Base-by-base conservation (phyloP, 2,888 invertebrate species). In the Zaprionus obscuricornis region DNA sequence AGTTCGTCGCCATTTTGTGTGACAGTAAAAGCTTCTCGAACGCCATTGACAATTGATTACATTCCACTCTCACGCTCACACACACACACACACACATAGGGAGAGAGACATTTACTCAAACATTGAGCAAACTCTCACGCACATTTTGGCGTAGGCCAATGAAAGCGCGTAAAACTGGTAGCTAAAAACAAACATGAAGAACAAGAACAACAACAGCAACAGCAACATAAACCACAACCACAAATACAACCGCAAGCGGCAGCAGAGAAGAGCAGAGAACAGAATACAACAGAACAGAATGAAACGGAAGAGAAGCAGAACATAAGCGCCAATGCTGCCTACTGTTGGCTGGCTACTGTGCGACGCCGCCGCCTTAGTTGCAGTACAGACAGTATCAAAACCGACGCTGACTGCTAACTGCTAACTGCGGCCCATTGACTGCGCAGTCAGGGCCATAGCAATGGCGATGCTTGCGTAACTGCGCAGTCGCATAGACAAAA, bases 91-190 rank as follows among this genome's bases (percentile, higher is more conserved):
- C 14, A 47, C 42, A 5, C 22, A 31, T 10, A 31, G 20, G 13
- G 22, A 34, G 11, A 26, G 14, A 40, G 36, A 62, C 18, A 63
- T 24, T 24, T 22, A 51, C 33, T 18, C 40, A 33, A 34, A 42
- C 56, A 43, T 29, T 49, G 40, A 36, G 29, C 22, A 40, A 49
- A 16, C 62, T 51, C 69, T 68, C 79, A 76, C 78, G 72, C 83
- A 78, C 67, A 55, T 70, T 74, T 59, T 26, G 59, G 51, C 52
- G 27, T 63, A 63, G 78, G 58, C 89, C 89, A 89, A 89, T 89
- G 87, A 87, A 81, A 87, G 76, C 79, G 89, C 89, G 89, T 89
- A 89, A 89, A 83, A 88, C 89, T 83, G 82, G 89, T 87, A 89
- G 89, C 87, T 59, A 55, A 69, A 63, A 49, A 47, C 49, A 46